Percentiles rank a stretch among this genome's conserved stretches.
Conservation (phyloP, 2,113 vertebrate species). For the Cyprinodon brontotheroides region DNA sequence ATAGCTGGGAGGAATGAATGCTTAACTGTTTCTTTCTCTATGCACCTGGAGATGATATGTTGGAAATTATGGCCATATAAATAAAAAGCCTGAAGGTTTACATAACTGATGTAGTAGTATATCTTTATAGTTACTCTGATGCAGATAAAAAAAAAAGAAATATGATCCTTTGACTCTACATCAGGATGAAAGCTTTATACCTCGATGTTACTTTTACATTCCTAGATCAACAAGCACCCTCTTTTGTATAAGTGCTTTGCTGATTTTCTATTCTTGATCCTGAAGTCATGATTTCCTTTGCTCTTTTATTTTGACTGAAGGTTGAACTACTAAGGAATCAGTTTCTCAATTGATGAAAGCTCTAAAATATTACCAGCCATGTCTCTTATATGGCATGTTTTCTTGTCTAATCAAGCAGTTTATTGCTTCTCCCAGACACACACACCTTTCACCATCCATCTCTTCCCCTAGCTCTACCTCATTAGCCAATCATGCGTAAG, state of each 20-base stretch:
- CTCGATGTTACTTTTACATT: not conserved
- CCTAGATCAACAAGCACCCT: not conserved
- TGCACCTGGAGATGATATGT: too few species aligned
- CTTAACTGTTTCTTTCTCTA: too few species aligned
- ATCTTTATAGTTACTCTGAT: not conserved
- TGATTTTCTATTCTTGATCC: not conserved
- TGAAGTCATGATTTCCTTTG: not conserved
- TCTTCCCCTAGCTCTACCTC: conserved; percentile 25
- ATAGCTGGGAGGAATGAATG: too few species aligned
- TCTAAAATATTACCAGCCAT: not conserved
- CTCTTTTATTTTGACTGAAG: not conserved
- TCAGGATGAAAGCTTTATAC: not conserved
- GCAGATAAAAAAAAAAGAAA: not conserved
- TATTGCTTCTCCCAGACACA: not conserved
- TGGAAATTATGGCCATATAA: too few species aligned
- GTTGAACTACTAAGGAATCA: not conserved
- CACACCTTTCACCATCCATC: conserved; percentile 27
- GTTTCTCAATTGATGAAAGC: not conserved
- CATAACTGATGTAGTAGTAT: not conserved
- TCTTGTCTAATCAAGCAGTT: not conserved
- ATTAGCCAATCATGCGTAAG: conserved; percentile 67
- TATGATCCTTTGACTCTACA: too few species aligned
- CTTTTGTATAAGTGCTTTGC: not conserved
- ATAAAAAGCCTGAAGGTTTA: too few species aligned
- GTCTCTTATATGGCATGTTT: not conserved